A percentile compares a stretch with the other conserved stretches of the same genome.
Evolutionary conservation across 2,113 vertebrate species (phyloP).

Genomic region (Chloropsis cyanopogon): DNA sequence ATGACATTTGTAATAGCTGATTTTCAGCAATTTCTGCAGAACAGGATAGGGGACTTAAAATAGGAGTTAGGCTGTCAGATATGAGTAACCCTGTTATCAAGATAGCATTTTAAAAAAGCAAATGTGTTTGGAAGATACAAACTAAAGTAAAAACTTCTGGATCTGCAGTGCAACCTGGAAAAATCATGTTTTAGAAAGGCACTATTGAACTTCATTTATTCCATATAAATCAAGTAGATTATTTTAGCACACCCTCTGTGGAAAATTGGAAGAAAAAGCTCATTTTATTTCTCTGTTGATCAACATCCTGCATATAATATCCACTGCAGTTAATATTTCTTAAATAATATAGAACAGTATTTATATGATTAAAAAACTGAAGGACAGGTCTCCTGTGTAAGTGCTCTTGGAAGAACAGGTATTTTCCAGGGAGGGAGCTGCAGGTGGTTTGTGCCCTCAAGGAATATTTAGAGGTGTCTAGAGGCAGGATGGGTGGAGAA

Average conservation of each 20-base stretch:
- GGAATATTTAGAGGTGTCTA: neutral
- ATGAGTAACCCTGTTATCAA: neutral
- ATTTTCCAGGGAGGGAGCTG: neutral
- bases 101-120: neutral
- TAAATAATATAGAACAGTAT: neutral
- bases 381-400: neutral
- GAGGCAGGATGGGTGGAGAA: neutral
- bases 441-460: neutral
- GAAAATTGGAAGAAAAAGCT: neutral
- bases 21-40: constrained; percentile 29
- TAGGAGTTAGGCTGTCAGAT: neutral
- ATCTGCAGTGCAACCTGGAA: neutral
- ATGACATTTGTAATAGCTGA: constrained; percentile 34
- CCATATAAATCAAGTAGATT: neutral
- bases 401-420: neutral
- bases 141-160: neutral
- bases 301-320: neutral
- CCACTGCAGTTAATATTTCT: neutral
- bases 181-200: neutral
- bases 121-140: neutral
- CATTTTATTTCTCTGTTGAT: neutral
- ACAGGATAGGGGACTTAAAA: neutral
- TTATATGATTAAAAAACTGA: neutral
- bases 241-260: neutral
- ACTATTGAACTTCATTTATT: neutral